Evolutionary conservation across 2,888 invertebrate species (phyloP), one percentile per base, ranked within the genome.

Genomic region (Spisula solida): DNA sequence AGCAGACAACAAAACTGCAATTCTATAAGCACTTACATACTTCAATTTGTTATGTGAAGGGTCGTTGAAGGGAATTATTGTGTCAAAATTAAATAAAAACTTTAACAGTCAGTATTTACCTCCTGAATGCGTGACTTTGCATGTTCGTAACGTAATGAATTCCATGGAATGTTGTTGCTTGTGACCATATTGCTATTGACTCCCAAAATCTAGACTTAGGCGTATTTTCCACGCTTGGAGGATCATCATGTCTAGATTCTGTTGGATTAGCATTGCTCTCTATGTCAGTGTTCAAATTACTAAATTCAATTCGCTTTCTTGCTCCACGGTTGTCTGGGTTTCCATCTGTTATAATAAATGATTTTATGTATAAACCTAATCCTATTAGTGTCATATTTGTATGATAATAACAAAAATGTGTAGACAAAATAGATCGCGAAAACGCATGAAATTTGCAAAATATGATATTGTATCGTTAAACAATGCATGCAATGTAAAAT

Each of bases 161-260:
- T 60, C 82, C 82, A 25, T 82, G 82, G 14, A 82, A 82, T 34
- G 82, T 82, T 82, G 82, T 82, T 34, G 31, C 25, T 47, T 82
- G 66, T 25, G 82, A 60, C 82, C 82, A 82, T 47, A 34, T 12
- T 16, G 41, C 14, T 56, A 66, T 66, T 47, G 82, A 41, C 25
- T 82, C 82, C 82, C 82, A 82, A 66, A 82, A 82, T 66, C 25
- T 34, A 10, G 75, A 75, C 75, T 75, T 34, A 0, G 75, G 75
- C 16, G 0, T 75, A 34, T 75, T 60, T 10, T n/a, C 75, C 1
- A 34, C 75, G 5, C 34, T 75, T 34, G 34, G 34, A 75, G 75
- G 2, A 51, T 51, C 14, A 16, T 51, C 16, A 66, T 25, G 60
- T 25, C n/a, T n/a, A 25, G 60, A 25, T 66, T 10, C 25, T 8